A percentile compares a stretch with the other conserved stretches of the same genome.
These are phyloP conservation scores for Chlorops oryzae DNA, from an alignment of 1,140 invertebrate species.

Conservation along the genomic window DNA sequence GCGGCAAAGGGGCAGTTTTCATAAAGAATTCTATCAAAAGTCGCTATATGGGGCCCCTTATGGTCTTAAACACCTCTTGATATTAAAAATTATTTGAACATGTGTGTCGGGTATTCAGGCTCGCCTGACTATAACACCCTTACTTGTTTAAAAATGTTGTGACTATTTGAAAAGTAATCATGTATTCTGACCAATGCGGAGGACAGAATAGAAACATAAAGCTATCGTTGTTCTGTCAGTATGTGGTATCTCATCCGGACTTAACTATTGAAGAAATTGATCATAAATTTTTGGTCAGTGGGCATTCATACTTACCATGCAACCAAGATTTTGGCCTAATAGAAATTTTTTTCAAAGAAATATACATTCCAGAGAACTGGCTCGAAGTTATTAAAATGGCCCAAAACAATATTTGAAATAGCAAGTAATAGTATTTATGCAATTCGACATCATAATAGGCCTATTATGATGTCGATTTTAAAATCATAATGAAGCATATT, in stretches of 20 bases:
- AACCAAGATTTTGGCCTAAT: conserved; percentile 19
- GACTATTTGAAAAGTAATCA: conserved; percentile 12
- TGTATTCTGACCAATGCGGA: conserved; percentile 24
- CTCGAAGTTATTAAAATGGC: conserved; percentile 11
- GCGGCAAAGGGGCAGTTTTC: no score
- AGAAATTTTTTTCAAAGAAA: conserved; percentile 14
- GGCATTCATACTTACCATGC: conserved; percentile 20
- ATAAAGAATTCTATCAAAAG: no score
- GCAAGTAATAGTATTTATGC: neutral
- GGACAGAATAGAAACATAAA: conserved; percentile 23
- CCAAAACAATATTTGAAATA: conserved; percentile 2
- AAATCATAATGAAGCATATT: no score
- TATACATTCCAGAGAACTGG: conserved; percentile 18
- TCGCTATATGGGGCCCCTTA: no score
- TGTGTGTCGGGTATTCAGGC: no score
- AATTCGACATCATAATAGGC: no score
- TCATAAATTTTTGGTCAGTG: conserved; percentile 23
- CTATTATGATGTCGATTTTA: no score
- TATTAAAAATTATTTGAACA: no score
- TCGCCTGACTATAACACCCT: no score
- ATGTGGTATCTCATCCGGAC: conserved; percentile 7
- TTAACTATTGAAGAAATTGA: conserved; percentile 16
- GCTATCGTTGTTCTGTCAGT: conserved; percentile 12
- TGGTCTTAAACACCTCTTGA: no score
- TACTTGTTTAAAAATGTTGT: no score